phyloP scores from a whole-genome alignment of 2,888 invertebrate species.

The Podotricha telesiphe region DNA sequence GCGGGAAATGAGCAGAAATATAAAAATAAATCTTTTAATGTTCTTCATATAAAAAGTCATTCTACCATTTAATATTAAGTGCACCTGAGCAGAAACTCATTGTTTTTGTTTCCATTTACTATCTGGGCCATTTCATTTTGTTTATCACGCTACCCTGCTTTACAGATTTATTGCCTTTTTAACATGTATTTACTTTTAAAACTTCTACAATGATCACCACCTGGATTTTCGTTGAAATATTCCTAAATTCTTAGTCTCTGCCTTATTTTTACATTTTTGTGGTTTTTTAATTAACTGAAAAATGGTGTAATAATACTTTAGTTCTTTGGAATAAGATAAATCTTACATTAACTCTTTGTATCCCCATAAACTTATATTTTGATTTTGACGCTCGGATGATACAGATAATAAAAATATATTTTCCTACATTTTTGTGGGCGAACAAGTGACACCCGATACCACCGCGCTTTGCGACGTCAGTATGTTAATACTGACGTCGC shows the following conservation, averaged over 20 bases:
- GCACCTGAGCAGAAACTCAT: slow-evolving; percentile 14
- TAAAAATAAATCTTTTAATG: background rate
- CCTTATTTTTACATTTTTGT: too few species aligned
- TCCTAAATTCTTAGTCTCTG: background rate
- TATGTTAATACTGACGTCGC: too few species aligned
- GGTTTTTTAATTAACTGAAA: too few species aligned
- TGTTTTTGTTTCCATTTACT: slow-evolving; percentile 18
- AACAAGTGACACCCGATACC: too few species aligned
- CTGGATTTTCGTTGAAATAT: background rate
- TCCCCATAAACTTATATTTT: too few species aligned
- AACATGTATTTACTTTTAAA: background rate
- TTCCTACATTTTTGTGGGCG: too few species aligned
- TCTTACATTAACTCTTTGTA: too few species aligned
- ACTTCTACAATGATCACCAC: background rate
- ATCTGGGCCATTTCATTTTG: slow-evolving; percentile 5
- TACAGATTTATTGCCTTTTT: slow-evolving; percentile 1
- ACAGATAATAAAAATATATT: too few species aligned
- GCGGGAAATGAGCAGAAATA: background rate
- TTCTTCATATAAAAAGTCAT: background rate
- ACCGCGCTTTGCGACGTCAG: too few species aligned
- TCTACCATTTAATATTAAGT: slow-evolving; percentile 4
- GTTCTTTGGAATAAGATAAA: too few species aligned
- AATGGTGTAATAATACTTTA: too few species aligned
- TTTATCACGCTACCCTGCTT: background rate
- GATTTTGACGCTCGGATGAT: too few species aligned